phyloP scores from a whole-genome alignment of 2,113 vertebrate genomes.

The Bombycilla garrulus region DNA sequence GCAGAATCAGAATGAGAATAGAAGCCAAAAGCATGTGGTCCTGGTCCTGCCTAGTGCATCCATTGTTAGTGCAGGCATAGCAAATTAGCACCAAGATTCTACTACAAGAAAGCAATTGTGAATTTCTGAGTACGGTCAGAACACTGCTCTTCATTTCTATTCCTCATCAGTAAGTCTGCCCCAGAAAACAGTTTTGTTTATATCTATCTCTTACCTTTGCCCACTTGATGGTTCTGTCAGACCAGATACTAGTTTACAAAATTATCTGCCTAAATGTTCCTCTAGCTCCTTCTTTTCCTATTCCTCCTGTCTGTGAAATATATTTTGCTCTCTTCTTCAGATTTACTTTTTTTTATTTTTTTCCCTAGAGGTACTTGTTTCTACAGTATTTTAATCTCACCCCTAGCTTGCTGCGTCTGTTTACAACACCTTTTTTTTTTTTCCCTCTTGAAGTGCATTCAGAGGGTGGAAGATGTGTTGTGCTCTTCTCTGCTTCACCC shows the following conservation, averaged over 20 bases:
- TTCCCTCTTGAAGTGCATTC: background rate
- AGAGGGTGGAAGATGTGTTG: background rate
- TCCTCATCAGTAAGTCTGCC: background rate
- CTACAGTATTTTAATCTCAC: background rate
- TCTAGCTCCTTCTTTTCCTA: background rate
- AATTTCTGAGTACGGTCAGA: background rate
- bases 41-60: background rate
- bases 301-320: background rate
- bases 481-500: background rate
- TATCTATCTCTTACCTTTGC: background rate
- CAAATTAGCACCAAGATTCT: background rate
- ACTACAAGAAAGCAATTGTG: background rate
- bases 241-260: background rate
- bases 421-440: background rate
- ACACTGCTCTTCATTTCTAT: background rate
- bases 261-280: background rate
- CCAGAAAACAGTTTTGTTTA: background rate
- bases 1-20: background rate
- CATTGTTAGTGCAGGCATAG: background rate
- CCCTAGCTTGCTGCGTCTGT: background rate
- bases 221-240: background rate
- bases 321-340: background rate
- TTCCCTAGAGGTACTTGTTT: background rate
- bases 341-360: background rate
- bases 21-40: background rate